These are phyloP conservation scores for Drosophila sucinea DNA, from an alignment of 1,140 invertebrate species.

Conservation along the genomic window DNA sequence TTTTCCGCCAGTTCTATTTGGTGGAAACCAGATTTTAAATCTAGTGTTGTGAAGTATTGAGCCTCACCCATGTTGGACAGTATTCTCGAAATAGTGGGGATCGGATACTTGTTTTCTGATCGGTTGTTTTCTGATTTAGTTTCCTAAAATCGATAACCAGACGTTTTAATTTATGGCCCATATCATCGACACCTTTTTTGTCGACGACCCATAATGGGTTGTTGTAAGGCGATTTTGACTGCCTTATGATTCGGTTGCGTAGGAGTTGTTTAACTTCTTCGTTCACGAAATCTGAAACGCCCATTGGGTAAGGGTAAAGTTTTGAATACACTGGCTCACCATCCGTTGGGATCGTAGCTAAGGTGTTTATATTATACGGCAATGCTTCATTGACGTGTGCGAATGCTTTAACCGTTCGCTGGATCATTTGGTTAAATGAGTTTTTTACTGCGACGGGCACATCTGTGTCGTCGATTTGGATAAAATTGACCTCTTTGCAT, in stretches of 20 bases:
- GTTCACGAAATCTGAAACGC: conserved; percentile 16
- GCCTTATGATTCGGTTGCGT: neutral
- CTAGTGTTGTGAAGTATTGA: neutral
- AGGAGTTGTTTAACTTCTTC: conserved; percentile 18
- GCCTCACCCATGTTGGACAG: conserved; percentile 17
- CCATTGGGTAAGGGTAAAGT: conserved; percentile 5
- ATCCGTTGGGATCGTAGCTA: conserved; percentile 12
- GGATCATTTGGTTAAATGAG: conserved; percentile 13
- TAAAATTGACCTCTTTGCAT: conserved; percentile 17
- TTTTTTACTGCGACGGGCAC: conserved; percentile 11
- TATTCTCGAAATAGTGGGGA: conserved; percentile 12
- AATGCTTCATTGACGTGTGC: conserved; percentile 13
- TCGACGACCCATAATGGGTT: neutral
- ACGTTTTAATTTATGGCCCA: neutral
- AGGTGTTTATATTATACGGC: conserved; percentile 15
- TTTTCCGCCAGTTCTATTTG: conserved; percentile 12
- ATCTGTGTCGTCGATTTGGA: conserved; percentile 4
- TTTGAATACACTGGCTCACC: conserved; percentile 4
- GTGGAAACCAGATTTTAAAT: conserved; percentile 4
- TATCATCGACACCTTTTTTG: conserved; percentile 9
- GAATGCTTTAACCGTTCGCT: conserved; percentile 4
- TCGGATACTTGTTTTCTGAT: conserved; percentile 10
- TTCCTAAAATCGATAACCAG: conserved; percentile 19
- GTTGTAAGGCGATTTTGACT: conserved; percentile 11
- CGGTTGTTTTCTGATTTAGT: conserved; percentile 6